Base-by-base conservation (phyloP, 2,888 invertebrate species). In the Lathronympha strigana region DNA sequence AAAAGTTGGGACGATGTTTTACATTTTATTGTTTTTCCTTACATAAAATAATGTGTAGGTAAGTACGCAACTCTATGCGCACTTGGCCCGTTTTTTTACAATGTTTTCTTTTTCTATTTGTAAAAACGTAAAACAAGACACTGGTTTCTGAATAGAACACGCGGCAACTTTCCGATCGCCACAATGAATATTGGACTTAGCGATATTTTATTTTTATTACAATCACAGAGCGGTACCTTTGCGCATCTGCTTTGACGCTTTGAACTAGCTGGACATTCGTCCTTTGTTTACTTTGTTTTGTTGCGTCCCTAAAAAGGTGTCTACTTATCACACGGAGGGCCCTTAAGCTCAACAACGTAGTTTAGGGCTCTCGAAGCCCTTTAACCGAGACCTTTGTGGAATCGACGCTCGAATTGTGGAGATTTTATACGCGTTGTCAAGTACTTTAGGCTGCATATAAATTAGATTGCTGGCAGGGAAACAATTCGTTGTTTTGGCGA, bases 321-420 rank as follows among this genome's bases (percentile, higher is more conserved):
- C 73, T 79, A 82, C 83, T 84, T 83, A 83, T 83, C 81, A 81
- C 78, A 78, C 76, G 75, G 76, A 85, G 85, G 73, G 76, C 78
- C 76, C 81, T 86, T 77, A 78, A 82, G 78, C 74, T 81, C 78
- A 76, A 84, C 79, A 77, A 72, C 77, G 79, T 75, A 78, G 81
- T 83, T 85, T 80, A 82, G 79, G 78, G 76, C 79, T 71, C 83
- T 86, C 72, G 69, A 81, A 71, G 67, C 77, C 77, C 84, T 83
- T 78, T 76, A 82, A 73, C 78, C 77, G 73, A 75, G 73, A 78
- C 80, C 83, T 82, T 86, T 82, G 83, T 83, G 76, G 76, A 74
- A 76, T 76, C 72, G 75, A 75, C 76, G 77, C 76, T 76, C 77
- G 78, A 77, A 79, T 80, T 77, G 57, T 50, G 43, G 57, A 51